Conservation (phyloP, 2,888 invertebrate genomes). For the Cryptocheilus praepositus region DNA sequence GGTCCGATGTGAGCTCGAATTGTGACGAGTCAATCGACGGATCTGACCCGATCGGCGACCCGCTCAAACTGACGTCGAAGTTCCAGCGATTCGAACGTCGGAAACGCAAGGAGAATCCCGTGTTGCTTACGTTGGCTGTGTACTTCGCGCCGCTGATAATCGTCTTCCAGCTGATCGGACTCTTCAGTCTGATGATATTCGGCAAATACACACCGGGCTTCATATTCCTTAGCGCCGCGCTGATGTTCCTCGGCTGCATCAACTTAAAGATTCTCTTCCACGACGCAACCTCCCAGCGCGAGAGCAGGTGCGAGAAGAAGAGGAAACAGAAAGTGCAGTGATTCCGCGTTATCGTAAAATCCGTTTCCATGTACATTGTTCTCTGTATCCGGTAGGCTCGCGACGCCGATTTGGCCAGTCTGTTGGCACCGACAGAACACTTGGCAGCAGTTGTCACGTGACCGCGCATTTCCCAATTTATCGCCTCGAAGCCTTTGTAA, state of each 20-base stretch:
- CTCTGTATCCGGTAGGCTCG: not conserved
- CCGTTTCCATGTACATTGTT: not conserved
- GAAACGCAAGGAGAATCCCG: constrained; percentile 54
- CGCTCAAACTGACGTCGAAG: constrained; percentile 1
- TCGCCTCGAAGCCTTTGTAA: no score
- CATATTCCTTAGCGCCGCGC: constrained; percentile 64
- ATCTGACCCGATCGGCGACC: not conserved
- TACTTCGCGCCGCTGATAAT: constrained; percentile 66
- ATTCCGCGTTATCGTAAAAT: constrained; percentile 21
- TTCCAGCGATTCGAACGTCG: constrained; percentile 44
- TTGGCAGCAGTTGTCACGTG: not conserved
- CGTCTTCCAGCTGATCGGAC: constrained; percentile 58
- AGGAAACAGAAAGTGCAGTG: constrained; percentile 52
- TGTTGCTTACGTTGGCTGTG: constrained; percentile 59
- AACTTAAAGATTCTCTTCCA: constrained; percentile 65
- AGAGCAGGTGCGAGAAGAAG: constrained; percentile 54
- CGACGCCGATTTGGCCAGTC: constrained; percentile 12
- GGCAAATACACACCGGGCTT: constrained; percentile 70
- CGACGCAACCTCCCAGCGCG: constrained; percentile 25
- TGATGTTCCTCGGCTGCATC: constrained; percentile 67
- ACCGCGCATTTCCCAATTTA: no score
- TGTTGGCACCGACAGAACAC: not conserved
- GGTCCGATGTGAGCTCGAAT: not conserved
- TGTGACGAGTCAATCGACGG: not conserved
- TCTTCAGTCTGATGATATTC: constrained; percentile 60